Base-by-base conservation (phyloP, 2,888 invertebrate species). In the Apamea sordens region DNA sequence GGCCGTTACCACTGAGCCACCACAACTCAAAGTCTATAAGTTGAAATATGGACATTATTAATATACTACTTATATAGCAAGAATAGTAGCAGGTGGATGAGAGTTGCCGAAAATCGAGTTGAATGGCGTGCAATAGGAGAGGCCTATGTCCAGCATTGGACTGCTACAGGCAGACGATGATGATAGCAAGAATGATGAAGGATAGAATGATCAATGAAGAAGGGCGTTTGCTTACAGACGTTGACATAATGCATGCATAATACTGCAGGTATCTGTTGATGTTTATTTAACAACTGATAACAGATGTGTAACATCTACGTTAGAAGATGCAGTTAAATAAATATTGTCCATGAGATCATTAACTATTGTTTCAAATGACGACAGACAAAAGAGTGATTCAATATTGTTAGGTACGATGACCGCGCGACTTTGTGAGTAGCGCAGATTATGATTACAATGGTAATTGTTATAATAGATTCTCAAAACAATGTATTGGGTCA, bases 271-370 rank as follows among this genome's bases (percentile, higher is more conserved):
- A 69, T 67, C 18, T 72, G 61, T 68, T 53, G 70, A 70, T 80
- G 32, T 80, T 53, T 61, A 65, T n/a, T 68, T 18, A 47, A 47
- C 28, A 36, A 75, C n/a, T 50, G 50, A 36, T 50, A 76, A 53
- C 44, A 28, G 18, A 79, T 74, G 67, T 61, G 47, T 76, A 65
- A 28, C 15, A 36, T 10, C 28, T 28, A 80, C 13, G 18, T 28
- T 72, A 36, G 36, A 63, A 15, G 68, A 63, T 50, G 32, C 63
- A 70, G 77, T 73, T 82, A 73, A 70, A 69, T 82, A 78, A 82
- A 78, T 82, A 82, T 69, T 28, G n/a, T 50, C n/a, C 32, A 61
- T 77, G 67, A 68, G 44, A 82, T 1, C 36, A 73, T 10, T n/a
- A 15, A 63, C 24, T 63, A 59, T 72, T 82, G 68, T 82, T 82